Evolutionary conservation across 1,140 invertebrate species (phyloP).

Genomic region (Bradynema listronoti): DNA sequence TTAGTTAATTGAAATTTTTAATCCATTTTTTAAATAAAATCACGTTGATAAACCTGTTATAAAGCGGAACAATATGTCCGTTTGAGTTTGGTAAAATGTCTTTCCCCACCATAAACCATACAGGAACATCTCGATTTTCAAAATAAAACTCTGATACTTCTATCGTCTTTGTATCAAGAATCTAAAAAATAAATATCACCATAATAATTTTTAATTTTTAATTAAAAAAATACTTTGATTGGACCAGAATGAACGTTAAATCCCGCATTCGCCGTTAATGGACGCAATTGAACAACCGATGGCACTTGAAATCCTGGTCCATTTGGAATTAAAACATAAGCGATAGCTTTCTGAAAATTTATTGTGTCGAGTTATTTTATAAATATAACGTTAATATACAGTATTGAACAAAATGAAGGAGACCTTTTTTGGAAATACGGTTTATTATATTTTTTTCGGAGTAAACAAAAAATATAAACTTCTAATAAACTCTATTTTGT

Average conservation of each 20-base stretch:
- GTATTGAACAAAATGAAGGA: too few species aligned
- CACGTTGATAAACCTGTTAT: conserved; percentile 34
- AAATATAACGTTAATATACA: too few species aligned
- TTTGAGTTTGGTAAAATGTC: conserved; percentile 49
- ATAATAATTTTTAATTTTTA: neutral
- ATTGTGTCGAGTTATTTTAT: too few species aligned
- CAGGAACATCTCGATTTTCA: conserved; percentile 33
- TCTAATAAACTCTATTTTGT: too few species aligned
- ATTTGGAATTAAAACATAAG: conserved; percentile 27
- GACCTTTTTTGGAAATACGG: too few species aligned
- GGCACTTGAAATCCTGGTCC: conserved; percentile 46
- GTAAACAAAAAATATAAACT: too few species aligned
- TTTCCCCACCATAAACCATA: conserved; percentile 56
- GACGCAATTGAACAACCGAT: conserved; percentile 34
- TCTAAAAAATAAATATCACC: conserved; percentile 25
- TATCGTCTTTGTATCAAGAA: conserved; percentile 54
- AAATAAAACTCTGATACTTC: conserved; percentile 46
- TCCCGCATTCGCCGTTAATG: conserved; percentile 36
- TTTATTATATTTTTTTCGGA: too few species aligned
- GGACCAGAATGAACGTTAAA: conserved; percentile 11
- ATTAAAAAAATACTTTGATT: conserved; percentile 37
- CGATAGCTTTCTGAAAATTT: conserved; percentile 28
- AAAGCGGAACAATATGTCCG: conserved; percentile 53
- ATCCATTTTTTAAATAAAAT: neutral
- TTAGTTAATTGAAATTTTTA: conserved; percentile 9